Evolutionary conservation across 2,797 vertebrate genomes (phyloP).

Genomic region (Orientallactaga sibirica): DNA sequence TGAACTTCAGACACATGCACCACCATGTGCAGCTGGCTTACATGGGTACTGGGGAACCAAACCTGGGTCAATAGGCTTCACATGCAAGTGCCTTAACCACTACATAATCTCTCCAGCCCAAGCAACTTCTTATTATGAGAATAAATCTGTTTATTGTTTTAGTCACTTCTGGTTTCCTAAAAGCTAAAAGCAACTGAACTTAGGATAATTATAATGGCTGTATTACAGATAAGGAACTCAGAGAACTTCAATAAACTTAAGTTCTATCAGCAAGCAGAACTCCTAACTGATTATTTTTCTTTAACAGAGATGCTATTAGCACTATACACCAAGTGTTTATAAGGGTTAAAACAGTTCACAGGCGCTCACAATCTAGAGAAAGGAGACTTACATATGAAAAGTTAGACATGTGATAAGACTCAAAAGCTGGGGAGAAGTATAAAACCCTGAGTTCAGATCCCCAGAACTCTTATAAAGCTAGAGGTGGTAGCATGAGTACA

Average conservation of each 20-base stretch:
- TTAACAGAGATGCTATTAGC: background rate
- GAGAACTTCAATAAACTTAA: slow-evolving; percentile 28
- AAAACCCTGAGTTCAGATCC: too few species aligned
- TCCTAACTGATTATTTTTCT: slow-evolving; percentile 11
- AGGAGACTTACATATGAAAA: background rate
- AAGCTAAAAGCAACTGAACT: background rate
- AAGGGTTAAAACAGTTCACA: background rate
- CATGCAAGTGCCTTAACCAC: too few species aligned
- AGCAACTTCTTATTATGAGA: background rate
- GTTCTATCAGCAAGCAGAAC: background rate
- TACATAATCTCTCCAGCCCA: background rate
- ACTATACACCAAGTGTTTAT: background rate
- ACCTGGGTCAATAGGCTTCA: too few species aligned
- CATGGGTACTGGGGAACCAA: too few species aligned
- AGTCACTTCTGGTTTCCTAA: background rate
- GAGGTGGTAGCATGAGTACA: too few species aligned
- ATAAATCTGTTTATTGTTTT: background rate
- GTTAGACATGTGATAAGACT: background rate
- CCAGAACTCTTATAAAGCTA: too few species aligned
- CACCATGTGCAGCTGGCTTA: too few species aligned
- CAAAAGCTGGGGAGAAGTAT: too few species aligned
- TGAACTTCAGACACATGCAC: too few species aligned
- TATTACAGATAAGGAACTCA: slow-evolving; percentile 17
- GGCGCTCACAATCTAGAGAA: background rate
- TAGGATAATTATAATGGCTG: background rate